These are phyloP conservation scores for Rhagium mordax DNA, from an alignment of 2,888 invertebrate species.

Conservation along the genomic window DNA sequence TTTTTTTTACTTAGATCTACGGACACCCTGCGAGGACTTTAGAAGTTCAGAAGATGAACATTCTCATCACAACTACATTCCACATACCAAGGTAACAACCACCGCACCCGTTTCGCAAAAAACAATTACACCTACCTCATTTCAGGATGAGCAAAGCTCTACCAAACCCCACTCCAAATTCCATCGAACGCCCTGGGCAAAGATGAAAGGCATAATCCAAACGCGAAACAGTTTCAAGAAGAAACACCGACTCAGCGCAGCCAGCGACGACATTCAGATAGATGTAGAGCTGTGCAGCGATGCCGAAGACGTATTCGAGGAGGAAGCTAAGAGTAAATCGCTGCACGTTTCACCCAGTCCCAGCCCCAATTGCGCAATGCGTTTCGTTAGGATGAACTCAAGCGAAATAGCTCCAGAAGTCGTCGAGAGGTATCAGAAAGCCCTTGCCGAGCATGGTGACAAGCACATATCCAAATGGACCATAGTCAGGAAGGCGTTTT, in stretches of 20 bases:
- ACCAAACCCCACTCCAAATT: conserved; percentile 29
- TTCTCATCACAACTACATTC: conserved; percentile 62
- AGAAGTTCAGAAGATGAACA: conserved; percentile 65
- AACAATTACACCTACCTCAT: neutral
- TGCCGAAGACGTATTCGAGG: conserved; percentile 66
- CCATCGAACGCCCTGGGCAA: conserved; percentile 80
- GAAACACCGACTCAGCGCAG: conserved; percentile 66
- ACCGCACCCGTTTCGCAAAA: neutral
- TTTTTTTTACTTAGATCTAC: conserved; percentile 48
- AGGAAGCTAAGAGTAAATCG: conserved; percentile 53
- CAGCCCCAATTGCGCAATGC: neutral
- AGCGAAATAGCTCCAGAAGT: conserved; percentile 62
- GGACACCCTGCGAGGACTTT: conserved; percentile 59
- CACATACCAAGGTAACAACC: conserved; percentile 61
- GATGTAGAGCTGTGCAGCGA: conserved; percentile 64
- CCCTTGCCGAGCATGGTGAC: conserved; percentile 58
- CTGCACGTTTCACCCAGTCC: neutral
- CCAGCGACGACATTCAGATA: conserved; percentile 65
- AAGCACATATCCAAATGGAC: conserved; percentile 81
- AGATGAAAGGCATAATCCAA: conserved; percentile 84
- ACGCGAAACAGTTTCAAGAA: conserved; percentile 79
- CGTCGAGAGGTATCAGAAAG: conserved; percentile 63
- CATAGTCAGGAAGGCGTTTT: conserved; percentile 81
- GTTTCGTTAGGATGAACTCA: conserved; percentile 40
- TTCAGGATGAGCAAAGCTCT: conserved; percentile 45